Base-by-base conservation (phyloP, 2,113 vertebrate genomes). In the Coryphaenoides rupestris region DNA sequence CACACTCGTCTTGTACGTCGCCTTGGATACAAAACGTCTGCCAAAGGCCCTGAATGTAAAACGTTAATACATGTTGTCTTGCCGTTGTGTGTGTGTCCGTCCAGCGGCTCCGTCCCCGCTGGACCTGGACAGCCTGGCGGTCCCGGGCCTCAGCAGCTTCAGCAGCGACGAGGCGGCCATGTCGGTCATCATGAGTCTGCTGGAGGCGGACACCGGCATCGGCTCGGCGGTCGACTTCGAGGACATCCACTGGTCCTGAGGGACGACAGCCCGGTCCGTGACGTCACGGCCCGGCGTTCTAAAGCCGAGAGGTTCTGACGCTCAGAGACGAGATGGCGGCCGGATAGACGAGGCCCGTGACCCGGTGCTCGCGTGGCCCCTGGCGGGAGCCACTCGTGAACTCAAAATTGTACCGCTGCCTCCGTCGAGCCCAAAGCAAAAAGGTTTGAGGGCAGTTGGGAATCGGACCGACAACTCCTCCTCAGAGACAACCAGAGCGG, bases 101-200 rank as follows among this genome's bases (percentile, higher is more conserved):
- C 33, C 95, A 95, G 84, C 0, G 75, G 83, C 21, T 3, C 70
- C 1, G 74, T n/a, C 82, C 63, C 84, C 84, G 66, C 66, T 86
- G 62, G 84, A 84, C 70, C 40, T 89, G 58, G 87, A 83, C 49
- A 81, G 40, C 70, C 73, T 87, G 66, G 81, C 78, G 15, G 76
- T 86, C 14, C 83, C 84, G 0, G 94, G 95, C 61, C 93, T 95
- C 1, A 96, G 93, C 81, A 94, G 90, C 74, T 95, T 95, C 50
- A 96, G 94, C 86, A 95, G 91, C 0, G 95, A 98, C 0, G 96
- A 98, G 81, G 95, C 94, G 1, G 95, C 95, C 0, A 96, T 98
- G 94, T 95, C 94, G 0, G 95, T 98, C 33, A 97, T 98, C 59
- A 95, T 98, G 95, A 98, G 95, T 82, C 87, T 98, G 73, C 84